Conservation (phyloP, 2,797 vertebrate species). For the Luscinia luscinia region DNA sequence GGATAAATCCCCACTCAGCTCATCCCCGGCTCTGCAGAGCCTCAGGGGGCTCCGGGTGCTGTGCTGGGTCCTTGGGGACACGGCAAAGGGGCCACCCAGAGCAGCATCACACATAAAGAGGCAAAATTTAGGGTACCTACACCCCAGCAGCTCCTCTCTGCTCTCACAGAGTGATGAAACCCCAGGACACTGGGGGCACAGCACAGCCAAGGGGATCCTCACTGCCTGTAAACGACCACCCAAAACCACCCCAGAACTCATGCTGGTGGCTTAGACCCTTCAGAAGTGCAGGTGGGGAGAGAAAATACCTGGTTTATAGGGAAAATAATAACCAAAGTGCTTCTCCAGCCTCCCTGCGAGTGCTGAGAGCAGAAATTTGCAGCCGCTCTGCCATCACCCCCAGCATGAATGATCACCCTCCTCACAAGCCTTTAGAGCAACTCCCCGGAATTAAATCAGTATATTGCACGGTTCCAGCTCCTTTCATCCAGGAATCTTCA, state of each 20-base stretch:
- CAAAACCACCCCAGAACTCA: background rate
- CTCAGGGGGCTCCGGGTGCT: background rate
- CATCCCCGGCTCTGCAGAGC: background rate
- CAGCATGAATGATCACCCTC: background rate
- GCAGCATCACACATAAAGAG: fast-evolving
- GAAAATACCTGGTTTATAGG: background rate
- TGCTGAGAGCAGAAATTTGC: conserved; percentile 4
- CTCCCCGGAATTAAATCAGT: background rate
- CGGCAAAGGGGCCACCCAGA: background rate
- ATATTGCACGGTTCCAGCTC: background rate
- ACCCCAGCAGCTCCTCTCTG: background rate
- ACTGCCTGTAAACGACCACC: fast-evolving
- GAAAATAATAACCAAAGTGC: background rate
- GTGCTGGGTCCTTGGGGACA: background rate
- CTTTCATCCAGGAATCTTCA: conserved; percentile 13
- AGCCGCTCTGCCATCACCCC: fast-evolving
- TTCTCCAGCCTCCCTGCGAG: background rate
- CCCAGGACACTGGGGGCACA: fast-evolving
- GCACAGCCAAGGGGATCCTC: background rate
- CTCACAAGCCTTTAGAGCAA: background rate
- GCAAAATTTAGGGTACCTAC: background rate
- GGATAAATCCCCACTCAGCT: background rate
- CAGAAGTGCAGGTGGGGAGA: background rate
- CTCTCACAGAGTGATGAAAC: fast-evolving
- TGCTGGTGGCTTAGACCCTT: background rate